Base-by-base conservation (phyloP, 2,113 vertebrate species). In the Chamaetylas fuelleborni region DNA sequence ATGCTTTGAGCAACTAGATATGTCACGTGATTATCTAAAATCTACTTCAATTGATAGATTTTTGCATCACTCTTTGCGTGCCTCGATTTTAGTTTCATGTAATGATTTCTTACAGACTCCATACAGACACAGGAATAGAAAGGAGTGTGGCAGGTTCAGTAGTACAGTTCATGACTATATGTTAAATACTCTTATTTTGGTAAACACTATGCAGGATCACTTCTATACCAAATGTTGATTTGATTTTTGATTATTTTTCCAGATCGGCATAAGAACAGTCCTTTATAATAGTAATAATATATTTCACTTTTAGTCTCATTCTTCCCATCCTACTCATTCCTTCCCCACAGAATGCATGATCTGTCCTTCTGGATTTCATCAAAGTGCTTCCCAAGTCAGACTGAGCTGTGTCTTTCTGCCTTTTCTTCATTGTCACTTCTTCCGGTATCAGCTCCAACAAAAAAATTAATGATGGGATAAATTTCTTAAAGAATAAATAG, bases 181-280 rank as follows among this genome's bases (percentile, higher is more conserved):
- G 36, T n/a, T 26, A 74, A 86, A 54, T 36, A 40, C 6, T 5
- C 16, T 67, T n/a, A 56, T 28, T 50, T 51, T 61, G 3, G 7
- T 47, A 71, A 40, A 22, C 33, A 24, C 10, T 64, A 1, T 34
- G 18, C 16, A 74, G 6, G 6, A 80, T 54, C 18, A 34, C 12
- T 13, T 90, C 5, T 54, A 40, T 34, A 77, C 20, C 11, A 56
- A 54, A 36, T 26, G 2, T 6, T 18, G 5, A 0, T 11, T 7
- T 18, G 3, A 0, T 11, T 11, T 31, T 42, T 36, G 4, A 4
- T 2, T 0, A 16, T 53, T 81, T 72, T 38, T 8, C 34, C 29
- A n/a, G 48, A 51, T 57, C 0, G 2, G 9, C 15, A 5, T 40
- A 26, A 42, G 45, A 48, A 45, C 2, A 65, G 10, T 45, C 62